phyloP scores from a whole-genome alignment of 2,888 invertebrate genomes.

The Scaptomyza parva region DNA sequence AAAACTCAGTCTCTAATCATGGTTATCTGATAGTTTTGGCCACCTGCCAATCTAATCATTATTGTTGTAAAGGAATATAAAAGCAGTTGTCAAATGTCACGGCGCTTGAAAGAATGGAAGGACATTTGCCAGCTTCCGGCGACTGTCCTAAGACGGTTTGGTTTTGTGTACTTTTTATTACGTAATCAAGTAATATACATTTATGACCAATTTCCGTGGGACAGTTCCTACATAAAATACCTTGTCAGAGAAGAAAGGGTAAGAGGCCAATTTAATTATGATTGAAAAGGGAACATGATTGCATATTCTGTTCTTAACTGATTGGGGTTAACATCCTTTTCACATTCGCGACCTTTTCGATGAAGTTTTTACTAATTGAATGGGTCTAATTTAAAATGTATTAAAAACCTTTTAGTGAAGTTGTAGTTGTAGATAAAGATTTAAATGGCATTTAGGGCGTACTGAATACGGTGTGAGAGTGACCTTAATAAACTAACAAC shows the following conservation, averaged over 20 bases:
- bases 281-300: not conserved
- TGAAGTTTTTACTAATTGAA: not conserved
- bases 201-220: not conserved
- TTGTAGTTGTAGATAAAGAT: slow-evolving; percentile 36
- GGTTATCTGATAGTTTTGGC: no score
- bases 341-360: not conserved
- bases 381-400: not conserved
- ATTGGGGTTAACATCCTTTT: not conserved
- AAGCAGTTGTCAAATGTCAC: not conserved
- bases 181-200: slow-evolving; percentile 21
- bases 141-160: slow-evolving; percentile 12
- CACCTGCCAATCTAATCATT: no score
- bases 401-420: slow-evolving; percentile 36
- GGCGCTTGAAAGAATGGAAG: not conserved
- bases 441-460: slow-evolving; percentile 14
- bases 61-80: no score
- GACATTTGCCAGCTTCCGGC: slow-evolving; percentile 48
- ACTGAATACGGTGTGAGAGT: no score
- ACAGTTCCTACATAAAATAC: not conserved
- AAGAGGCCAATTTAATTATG: not conserved
- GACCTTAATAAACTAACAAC: not conserved
- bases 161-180: slow-evolving; percentile 14
- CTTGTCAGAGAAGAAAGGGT: not conserved
- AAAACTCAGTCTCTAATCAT: no score
- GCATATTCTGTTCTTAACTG: not conserved